phyloP scores from a whole-genome alignment of 2,888 invertebrate genomes.

The Dromius quadrimaculatus region DNA sequence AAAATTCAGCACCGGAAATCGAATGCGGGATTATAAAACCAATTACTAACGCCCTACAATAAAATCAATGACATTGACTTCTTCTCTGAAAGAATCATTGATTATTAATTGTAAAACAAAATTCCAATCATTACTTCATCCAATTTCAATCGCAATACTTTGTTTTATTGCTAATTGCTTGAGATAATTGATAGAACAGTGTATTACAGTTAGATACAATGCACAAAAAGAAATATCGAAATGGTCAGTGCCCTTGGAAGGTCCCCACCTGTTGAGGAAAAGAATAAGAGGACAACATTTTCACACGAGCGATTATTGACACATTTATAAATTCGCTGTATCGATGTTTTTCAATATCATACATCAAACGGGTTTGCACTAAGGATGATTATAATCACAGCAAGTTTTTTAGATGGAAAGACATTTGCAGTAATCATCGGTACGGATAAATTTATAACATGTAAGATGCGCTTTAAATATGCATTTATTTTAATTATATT shows the following conservation, averaged over 20 bases:
- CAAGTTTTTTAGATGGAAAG: slow-evolving; percentile 6
- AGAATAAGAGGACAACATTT: slow-evolving; percentile 14
- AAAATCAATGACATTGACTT: no score
- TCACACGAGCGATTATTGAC: slow-evolving; percentile 34
- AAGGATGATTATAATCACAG: slow-evolving; percentile 24
- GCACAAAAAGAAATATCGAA: not conserved
- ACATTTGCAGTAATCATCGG: slow-evolving; percentile 9
- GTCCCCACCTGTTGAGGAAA: not conserved
- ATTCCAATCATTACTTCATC: no score
- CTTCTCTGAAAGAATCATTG: no score
- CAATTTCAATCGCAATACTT: no score
- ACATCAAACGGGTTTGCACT: slow-evolving; percentile 11
- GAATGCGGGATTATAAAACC: no score
- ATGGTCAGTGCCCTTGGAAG: slow-evolving; percentile 28
- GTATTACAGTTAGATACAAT: slow-evolving; percentile 18
- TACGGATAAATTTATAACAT: slow-evolving; percentile 34
- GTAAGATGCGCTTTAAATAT: slow-evolving; percentile 30
- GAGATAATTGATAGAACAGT: slow-evolving; percentile 20
- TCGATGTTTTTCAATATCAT: slow-evolving; percentile 37
- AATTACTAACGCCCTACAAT: no score
- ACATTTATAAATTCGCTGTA: slow-evolving; percentile 36
- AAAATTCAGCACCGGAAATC: no score
- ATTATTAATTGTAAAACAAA: no score
- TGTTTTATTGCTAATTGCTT: no score
- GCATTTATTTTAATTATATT: slow-evolving; percentile 38